Percentiles rank a stretch among this genome's conserved stretches.
phyloP scores from a whole-genome alignment of 2,797 vertebrate species.

The Chrosomus eos region DNA sequence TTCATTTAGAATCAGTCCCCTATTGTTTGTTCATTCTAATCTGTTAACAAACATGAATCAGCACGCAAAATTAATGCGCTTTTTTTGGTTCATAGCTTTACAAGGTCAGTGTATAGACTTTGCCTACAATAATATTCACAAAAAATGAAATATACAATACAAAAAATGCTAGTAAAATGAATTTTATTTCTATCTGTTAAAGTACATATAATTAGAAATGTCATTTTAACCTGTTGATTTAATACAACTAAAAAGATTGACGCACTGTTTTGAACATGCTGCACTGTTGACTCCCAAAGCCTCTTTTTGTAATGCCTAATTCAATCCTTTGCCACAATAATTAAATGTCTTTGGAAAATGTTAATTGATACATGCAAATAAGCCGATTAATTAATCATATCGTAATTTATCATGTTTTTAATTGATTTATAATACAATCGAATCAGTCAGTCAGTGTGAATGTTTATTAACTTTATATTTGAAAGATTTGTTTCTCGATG shows the following conservation, averaged over 20 bases:
- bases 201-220: not conserved
- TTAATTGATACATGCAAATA: not conserved
- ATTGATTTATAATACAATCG: not conserved
- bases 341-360: not conserved
- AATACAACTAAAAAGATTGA: not conserved
- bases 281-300: not conserved
- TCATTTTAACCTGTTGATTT: not conserved
- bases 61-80: not conserved
- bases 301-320: not conserved
- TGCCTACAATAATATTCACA: not conserved
- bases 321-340: not conserved
- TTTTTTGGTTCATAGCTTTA: not conserved
- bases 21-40: not conserved
- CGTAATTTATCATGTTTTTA: not conserved
- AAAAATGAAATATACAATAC: not conserved
- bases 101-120: constrained; percentile 2
- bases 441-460: not conserved
- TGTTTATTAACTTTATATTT: not conserved
- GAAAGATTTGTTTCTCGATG: not conserved
- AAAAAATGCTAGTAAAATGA: not conserved
- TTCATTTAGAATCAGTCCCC: not conserved
- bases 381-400: not conserved
- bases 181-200: not conserved
- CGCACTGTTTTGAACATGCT: not conserved
- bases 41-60: not conserved